Base-by-base conservation (phyloP, 2,113 vertebrate genomes). In the Nerophis ophidion region DNA sequence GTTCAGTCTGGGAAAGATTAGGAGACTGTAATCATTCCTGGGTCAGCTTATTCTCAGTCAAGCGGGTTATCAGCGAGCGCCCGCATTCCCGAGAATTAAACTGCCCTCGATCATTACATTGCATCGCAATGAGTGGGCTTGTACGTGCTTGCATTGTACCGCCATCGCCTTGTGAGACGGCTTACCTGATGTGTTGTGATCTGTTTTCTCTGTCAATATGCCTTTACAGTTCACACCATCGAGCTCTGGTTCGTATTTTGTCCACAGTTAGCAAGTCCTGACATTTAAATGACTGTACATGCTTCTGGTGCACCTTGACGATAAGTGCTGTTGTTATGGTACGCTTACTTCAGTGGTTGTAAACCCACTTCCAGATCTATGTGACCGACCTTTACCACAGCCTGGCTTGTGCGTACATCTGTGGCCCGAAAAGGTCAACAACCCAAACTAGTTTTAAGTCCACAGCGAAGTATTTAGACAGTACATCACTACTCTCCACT, bases 181-280 rank as follows among this genome's bases (percentile, higher is more conserved):
- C 70, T 83, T 77, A 70, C 68, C 26, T 48, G 55, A 57, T 65
- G 63, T 12, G 62, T 60, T 70, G 68, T 33, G 64, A 75, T 64
- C 68, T 82, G 82, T 81, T 84, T 84, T 78, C 61, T 81, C 74
- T 76, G 69, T 84, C 76, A 84, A 78, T 70, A 76, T 0, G 6
- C 57, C 59, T 65, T 63, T 49, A 49, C 16, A 11, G 16, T 34
- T 53, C 17, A 80, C 75, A 57, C 42, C 62, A 75, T 10, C 71
- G 64, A 73, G 33, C 74, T 62, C 6, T 33, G 71, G 63, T 15
- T 76, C 67, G 70, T 80, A 55, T 84, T 84, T 70, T 76, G 81
- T 78, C 65, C 64, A 76, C 74, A 72, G 84, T 66, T 46, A 58
- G 65, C 76, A 75, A 64, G 71, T 48, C 65, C 61, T 65, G 75